Evolutionary conservation across 2,113 vertebrate species (phyloP), one percentile per base, ranked within the genome.

Genomic region (Alosa alosa): DNA sequence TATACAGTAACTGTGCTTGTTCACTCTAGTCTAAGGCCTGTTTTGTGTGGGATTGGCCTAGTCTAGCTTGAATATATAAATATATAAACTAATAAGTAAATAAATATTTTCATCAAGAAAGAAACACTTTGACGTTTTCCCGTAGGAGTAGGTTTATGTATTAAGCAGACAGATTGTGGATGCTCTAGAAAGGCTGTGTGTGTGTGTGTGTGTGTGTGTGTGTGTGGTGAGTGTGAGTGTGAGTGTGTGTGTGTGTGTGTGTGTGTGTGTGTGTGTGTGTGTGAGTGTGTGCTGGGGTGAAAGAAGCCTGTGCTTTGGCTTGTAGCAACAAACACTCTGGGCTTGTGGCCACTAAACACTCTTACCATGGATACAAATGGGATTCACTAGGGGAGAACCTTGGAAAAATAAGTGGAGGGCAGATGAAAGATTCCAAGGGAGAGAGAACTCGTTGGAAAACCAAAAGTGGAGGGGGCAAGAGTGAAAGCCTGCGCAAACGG

Each of bases 321-420:
- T 84, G 83, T 78, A 78, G 90, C 91, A 94, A 94, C 91, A 94
- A 94, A 94, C 92, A 93, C 86, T 83, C 81, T n/a, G n/a, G n/a
- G n/a, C n/a, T n/a, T n/a, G n/a, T n/a, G n/a, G n/a, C n/a, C n/a
- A n/a, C n/a, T n/a, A n/a, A n/a, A n/a, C n/a, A n/a, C n/a, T n/a
- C n/a, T n/a, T n/a, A n/a, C n/a, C n/a, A n/a, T n/a, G n/a, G n/a
- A n/a, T n/a, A n/a, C n/a, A n/a, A n/a, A n/a, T n/a, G n/a, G n/a
- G n/a, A n/a, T n/a, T n/a, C n/a, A n/a, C n/a, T n/a, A n/a, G n/a
- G n/a, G n/a, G n/a, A n/a, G n/a, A n/a, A n/a, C n/a, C n/a, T n/a
- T n/a, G n/a, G n/a, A n/a, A n/a, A n/a, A n/a, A n/a, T n/a, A n/a
- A n/a, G n/a, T n/a, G n/a, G n/a, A n/a, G n/a, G n/a, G n/a, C n/a